Percentiles rank a stretch among this genome's conserved stretches.
These are phyloP conservation scores for Mechanitis mazaeus DNA, from an alignment of 2,888 invertebrate genomes.

Conservation along the genomic window DNA sequence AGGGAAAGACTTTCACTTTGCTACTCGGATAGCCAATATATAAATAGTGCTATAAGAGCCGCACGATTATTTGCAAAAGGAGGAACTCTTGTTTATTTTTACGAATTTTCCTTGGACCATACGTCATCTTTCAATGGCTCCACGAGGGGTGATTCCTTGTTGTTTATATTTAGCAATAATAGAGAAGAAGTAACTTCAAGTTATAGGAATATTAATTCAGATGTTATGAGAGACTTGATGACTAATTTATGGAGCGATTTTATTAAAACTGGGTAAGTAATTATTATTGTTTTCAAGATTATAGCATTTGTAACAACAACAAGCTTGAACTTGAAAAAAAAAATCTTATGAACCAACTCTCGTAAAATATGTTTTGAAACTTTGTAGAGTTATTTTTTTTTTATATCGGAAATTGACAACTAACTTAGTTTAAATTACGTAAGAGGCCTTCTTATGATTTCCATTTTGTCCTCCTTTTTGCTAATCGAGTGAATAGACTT, in stretches of 20 bases:
- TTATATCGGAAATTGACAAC: no score
- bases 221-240: constrained; percentile 38
- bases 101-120: constrained; percentile 64
- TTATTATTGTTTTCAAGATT: not conserved
- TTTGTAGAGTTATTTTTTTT: no score
- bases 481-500: no score
- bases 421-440: no score
- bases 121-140: constrained; percentile 67
- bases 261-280: constrained; percentile 71
- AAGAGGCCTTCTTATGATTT: no score
- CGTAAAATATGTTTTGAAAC: no score
- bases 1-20: constrained; percentile 41
- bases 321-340: no score
- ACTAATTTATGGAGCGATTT: constrained; percentile 62
- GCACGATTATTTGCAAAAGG: constrained; percentile 45
- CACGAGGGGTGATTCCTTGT: constrained; percentile 72
- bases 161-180: constrained; percentile 62
- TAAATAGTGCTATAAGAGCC: constrained; percentile 48
- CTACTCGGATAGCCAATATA: constrained; percentile 52
- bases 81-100: constrained; percentile 71
- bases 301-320: not conserved
- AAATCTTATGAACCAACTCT: no score
- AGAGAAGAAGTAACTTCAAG: constrained; percentile 28
- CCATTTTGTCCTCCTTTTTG: no score
- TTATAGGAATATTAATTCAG: constrained; percentile 30